phyloP scores from a whole-genome alignment of 2,797 vertebrate species.

The Potorous gilbertii region DNA sequence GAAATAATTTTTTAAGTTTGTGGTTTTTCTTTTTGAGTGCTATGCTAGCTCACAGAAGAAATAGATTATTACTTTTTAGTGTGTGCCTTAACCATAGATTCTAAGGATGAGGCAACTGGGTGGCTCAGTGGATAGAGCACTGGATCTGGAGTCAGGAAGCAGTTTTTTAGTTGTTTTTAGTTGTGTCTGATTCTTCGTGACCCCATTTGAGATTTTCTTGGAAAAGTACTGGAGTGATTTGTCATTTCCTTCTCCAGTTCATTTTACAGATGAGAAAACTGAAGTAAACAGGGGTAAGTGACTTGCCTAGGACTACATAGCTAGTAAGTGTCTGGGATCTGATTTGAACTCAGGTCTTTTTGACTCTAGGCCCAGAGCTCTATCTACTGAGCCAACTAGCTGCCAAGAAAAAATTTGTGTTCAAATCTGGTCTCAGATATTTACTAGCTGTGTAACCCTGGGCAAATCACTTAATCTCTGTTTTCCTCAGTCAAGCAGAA shows the following conservation, averaged over 20 bases:
- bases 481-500: neutral
- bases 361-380: neutral
- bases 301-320: no score
- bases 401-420: neutral
- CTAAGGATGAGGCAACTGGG: neutral
- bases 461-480: neutral
- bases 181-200: no score
- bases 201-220: no score
- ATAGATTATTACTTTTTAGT: neutral
- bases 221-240: no score
- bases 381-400: neutral
- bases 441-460: neutral
- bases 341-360: neutral
- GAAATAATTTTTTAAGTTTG: neutral
- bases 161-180: no score
- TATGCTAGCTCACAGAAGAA: neutral
- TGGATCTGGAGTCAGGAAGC: neutral
- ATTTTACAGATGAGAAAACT: no score
- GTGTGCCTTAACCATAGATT: neutral
- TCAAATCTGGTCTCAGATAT: neutral
- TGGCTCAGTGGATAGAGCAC: neutral
- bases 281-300: no score
- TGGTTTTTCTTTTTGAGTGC: neutral
- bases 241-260: no score
- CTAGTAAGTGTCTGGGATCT: no score